Evolutionary conservation across 2,888 invertebrate species (phyloP), one percentile per base, ranked within the genome.

Genomic region (Neoscelio sp.): DNA sequence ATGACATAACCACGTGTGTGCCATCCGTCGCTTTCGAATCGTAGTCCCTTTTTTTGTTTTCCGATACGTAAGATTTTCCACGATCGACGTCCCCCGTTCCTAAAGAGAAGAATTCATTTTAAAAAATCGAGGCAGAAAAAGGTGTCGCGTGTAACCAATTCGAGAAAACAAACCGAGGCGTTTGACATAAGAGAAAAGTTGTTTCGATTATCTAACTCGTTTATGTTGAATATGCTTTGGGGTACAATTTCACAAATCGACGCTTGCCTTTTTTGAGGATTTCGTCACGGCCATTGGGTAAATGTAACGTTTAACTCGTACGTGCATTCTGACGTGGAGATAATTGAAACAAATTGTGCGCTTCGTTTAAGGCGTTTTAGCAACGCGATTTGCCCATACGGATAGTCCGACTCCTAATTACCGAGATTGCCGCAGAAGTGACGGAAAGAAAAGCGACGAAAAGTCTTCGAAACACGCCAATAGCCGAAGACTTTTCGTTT

Each of bases 381-480:
- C 5, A 12, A 17, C 6, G n/a, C 18, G 15, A n/a, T 28, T 35
- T 23, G 70, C 60, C 23, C 94, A 94, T 85, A 92, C 93, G 1
- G 94, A 95, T 83, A 87, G 94, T 28, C 91, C 91, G 48, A 90
- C 92, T 48, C 93, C 94, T 20, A 92, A 93, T 85, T 94, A 94
- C 84, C 88, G 91, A 15, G 89, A 87, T 7, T 92, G 93, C 85
- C 90, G 94, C 23, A 88, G 91, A 20, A 88, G 91, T n/a, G 86
- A 88, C 4, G 84, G 89, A 2, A 84, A 89, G 68, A 88, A 92
- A 81, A 86, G 91, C 0, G 83, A 87, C n/a, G 80, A 90, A 91
- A n/a, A 89, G 88, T 54, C 3, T 35, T n/a, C n/a, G n/a, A n/a
- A n/a, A n/a, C n/a, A n/a, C n/a, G n/a, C n/a, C n/a, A n/a, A n/a